Conservation (phyloP, 2,888 invertebrate species). For the Hirtodrosophila confusa region DNA sequence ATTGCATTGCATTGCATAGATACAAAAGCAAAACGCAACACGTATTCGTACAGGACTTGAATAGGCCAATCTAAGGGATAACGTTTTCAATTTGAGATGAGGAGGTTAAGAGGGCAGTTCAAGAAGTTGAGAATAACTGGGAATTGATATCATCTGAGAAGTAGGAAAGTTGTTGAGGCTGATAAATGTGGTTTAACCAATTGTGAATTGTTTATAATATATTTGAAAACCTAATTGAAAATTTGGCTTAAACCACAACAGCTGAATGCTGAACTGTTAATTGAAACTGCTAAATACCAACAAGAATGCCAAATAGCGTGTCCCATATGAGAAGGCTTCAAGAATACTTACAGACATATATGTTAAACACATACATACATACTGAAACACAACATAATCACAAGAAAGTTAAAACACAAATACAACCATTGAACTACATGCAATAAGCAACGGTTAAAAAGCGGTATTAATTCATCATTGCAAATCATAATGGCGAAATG, state of each 20-base stretch:
- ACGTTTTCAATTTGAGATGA: neutral
- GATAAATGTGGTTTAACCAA: constrained; percentile 11
- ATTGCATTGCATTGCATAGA: constrained; percentile 41
- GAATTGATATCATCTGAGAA: constrained; percentile 15
- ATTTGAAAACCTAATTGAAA: neutral
- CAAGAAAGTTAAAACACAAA: constrained; percentile 48
- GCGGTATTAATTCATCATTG: constrained; percentile 63
- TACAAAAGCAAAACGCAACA: constrained; percentile 28
- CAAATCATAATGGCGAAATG: constrained; percentile 65
- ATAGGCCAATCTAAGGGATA: constrained; percentile 24
- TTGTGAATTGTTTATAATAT: constrained; percentile 4
- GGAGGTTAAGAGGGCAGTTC: too few relatives aligned
- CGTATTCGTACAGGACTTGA: constrained; percentile 58
- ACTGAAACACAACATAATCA: constrained; percentile 56
- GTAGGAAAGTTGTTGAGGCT: neutral
- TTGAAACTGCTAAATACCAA: neutral
- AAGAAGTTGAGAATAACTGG: constrained; percentile 28
- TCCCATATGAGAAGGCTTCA: constrained; percentile 14
- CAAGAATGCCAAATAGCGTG: constrained; percentile 6
- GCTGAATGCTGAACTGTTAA: too few relatives aligned
- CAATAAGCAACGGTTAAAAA: constrained; percentile 63
- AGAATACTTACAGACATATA: constrained; percentile 40
- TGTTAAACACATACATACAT: constrained; percentile 42
- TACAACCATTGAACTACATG: constrained; percentile 50
- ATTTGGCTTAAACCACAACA: constrained; percentile 2